Evolutionary conservation across 2,888 invertebrate genomes (phyloP).

Genomic region (Frankliniella intonsa): DNA sequence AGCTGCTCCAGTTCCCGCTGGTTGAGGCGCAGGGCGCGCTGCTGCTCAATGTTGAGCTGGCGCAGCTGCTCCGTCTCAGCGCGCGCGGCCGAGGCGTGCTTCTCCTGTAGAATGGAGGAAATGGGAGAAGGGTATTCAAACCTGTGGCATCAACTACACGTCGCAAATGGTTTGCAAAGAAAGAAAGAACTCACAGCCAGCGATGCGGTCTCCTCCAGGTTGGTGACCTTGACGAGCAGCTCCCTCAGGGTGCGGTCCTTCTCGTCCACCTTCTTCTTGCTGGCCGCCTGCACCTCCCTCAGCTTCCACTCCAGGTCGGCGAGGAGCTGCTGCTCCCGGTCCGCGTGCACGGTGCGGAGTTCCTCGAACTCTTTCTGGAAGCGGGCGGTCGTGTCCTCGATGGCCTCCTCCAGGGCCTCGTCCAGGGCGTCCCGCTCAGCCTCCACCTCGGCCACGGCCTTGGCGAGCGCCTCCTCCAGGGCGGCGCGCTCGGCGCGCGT

Average conservation of each 20-base stretch:
- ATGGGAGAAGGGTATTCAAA: conserved; percentile 40
- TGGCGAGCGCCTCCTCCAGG: conserved; percentile 48
- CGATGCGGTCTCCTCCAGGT: conserved; percentile 34
- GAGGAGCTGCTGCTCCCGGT: conserved; percentile 65
- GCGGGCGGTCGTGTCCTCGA: conserved; percentile 56
- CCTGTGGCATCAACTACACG: background rate
- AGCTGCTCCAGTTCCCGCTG: conserved; percentile 46
- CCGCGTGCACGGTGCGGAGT: conserved; percentile 61
- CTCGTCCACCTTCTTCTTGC: conserved; percentile 59
- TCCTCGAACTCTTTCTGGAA: conserved; percentile 67
- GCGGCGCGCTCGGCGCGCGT: conserved; percentile 48
- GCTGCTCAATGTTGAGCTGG: conserved; percentile 46
- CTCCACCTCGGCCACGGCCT: conserved; percentile 48
- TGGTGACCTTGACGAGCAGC: conserved; percentile 36
- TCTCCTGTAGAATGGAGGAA: conserved; percentile 39
- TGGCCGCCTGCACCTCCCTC: conserved; percentile 66
- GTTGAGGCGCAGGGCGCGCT: conserved; percentile 44
- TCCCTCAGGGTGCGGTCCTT: conserved; percentile 40
- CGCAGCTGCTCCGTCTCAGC: conserved; percentile 46
- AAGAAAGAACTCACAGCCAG: conserved; percentile 28
- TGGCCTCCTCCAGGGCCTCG: conserved; percentile 55
- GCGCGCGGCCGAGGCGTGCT: conserved; percentile 45
- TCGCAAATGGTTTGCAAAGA: background rate
- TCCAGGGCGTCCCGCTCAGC: conserved; percentile 47
- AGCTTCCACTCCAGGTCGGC: conserved; percentile 83